Evolutionary conservation across 2,888 invertebrate species (phyloP).

Genomic region (Minunthozetes semirufus): DNA sequence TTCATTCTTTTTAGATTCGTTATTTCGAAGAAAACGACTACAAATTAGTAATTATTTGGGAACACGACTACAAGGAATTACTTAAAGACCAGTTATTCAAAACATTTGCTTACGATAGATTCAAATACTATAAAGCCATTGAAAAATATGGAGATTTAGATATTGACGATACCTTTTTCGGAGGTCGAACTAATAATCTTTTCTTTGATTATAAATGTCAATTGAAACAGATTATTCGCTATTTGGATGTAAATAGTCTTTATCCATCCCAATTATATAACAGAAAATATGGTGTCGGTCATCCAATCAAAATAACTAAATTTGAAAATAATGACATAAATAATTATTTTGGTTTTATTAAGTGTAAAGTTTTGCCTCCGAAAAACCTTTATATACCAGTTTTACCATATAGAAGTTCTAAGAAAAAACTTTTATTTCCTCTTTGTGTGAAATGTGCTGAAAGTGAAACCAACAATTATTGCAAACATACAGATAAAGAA

Average conservation of each 20-base stretch:
- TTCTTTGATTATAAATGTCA: slow-evolving; percentile 42
- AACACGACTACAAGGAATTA: neutral
- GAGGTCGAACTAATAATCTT: slow-evolving; percentile 44
- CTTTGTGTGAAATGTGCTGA: slow-evolving; percentile 43
- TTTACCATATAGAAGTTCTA: neutral
- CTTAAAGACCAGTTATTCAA: neutral
- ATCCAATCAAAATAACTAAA: slow-evolving; percentile 42
- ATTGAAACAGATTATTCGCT: slow-evolving; percentile 31
- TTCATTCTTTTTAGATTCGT: neutral
- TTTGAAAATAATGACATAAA: slow-evolving; percentile 14
- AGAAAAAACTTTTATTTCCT: slow-evolving; percentile 18
- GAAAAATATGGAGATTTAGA: neutral
- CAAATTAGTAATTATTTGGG: neutral
- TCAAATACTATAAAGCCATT: neutral
- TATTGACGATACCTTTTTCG: slow-evolving; percentile 44
- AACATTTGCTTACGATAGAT: too few species aligned
- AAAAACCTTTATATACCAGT: slow-evolving; percentile 41
- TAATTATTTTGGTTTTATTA: slow-evolving; percentile 44
- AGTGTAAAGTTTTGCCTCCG: slow-evolving; percentile 44
- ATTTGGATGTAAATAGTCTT: slow-evolving; percentile 43
- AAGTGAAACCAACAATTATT: slow-evolving; percentile 31
- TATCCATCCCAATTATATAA: slow-evolving; percentile 42
- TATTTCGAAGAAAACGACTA: neutral
- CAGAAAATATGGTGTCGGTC: slow-evolving; percentile 42
- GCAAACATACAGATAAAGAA: slow-evolving; percentile 39